Evolutionary conservation across 2,113 vertebrate genomes (phyloP), one percentile per base, ranked within the genome.

Genomic region (Leptosomus discolor): DNA sequence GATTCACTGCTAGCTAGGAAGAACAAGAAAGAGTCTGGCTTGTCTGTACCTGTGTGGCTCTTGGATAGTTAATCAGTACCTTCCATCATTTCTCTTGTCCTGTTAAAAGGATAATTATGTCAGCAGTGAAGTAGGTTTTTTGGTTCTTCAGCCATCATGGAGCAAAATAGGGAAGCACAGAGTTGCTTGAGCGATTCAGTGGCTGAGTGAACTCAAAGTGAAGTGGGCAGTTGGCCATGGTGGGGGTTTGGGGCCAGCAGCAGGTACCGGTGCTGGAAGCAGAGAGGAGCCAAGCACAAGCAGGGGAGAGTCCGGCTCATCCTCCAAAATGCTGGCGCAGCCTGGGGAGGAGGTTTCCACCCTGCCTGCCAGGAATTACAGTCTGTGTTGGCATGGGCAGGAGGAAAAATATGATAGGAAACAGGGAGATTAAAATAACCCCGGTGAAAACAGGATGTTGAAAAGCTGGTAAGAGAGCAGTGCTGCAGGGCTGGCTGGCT

Each of bases 361-460:
- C 54, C 54, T 36, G 75, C 22, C 68, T 90, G 94, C 88, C 96
- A 92, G 95, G 67, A 97, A 68, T 23, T 50, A 24, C 69, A 34
- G 63, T 30, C 63, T 83, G 79, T 0, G 0, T 57, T 94, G 94
- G 85, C 92, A 77, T 23, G 50, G 54, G 46, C 46, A 48, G 58
- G 23, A 95, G 76, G 88, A 68, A 96, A 94, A 93, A 91, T 50
- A 48, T 22, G 74, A 88, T 64, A 81, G 83, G 79, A 90, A 96
- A 93, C 15, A 6, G 61, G 45, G 74, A 88, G 75, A 80, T 92
- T 54, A 92, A 92, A 92, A 83, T 85, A 92, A 94, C 51, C 37
- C 26, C 2, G 1, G 58, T 58, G 88, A 60, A 86, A 95, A 92
- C 88, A 95, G 93, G 90, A 90, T 80, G 70, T 27, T 83, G 82